Percentiles rank a stretch among this genome's conserved stretches.
Evolutionary conservation across 2,888 invertebrate genomes (phyloP).

Genomic region (Drosophila barbarae): DNA sequence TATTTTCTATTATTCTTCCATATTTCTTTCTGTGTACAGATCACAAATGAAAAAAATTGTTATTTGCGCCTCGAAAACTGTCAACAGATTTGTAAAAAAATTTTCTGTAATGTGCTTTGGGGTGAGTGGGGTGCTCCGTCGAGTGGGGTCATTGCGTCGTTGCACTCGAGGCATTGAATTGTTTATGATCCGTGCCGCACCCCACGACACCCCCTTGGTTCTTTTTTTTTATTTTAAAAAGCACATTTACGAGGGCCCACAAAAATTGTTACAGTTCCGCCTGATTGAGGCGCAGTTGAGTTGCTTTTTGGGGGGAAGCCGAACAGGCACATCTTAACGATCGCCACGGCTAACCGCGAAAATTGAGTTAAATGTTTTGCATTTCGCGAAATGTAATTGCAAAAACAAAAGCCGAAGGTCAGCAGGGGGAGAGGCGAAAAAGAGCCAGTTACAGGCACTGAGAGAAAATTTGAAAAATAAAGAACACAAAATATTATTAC

Average conservation of each 20-base stretch:
- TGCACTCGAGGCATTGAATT: constrained; percentile 40
- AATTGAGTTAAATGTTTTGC: constrained; percentile 47
- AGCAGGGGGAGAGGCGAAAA: background rate
- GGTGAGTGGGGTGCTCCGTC: constrained; percentile 28
- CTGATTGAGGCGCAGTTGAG: constrained; percentile 44
- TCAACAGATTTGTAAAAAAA: constrained; percentile 59
- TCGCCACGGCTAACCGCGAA: constrained; percentile 36
- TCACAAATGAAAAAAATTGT: constrained; percentile 2
- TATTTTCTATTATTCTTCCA: no score
- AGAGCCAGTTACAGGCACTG: background rate
- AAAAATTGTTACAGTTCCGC: constrained; percentile 61
- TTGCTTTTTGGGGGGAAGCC: background rate
- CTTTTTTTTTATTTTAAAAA: constrained; percentile 2
- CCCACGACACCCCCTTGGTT: constrained; percentile 2
- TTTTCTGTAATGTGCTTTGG: constrained; percentile 14
- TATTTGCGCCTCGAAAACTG: constrained; percentile 48
- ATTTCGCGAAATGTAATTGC: constrained; percentile 38
- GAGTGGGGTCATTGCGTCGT: constrained; percentile 26
- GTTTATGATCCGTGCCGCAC: constrained; percentile 24
- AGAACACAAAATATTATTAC: background rate
- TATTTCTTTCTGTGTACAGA: no score
- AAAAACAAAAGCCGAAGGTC: constrained; percentile 54
- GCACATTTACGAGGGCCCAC: constrained; percentile 7
- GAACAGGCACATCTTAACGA: constrained; percentile 33
- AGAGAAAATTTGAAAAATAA: background rate